A percentile compares a stretch with the other conserved stretches of the same genome.
These are phyloP conservation scores for Galagoides demidoff DNA, from an alignment of 2,797 vertebrate genomes.

Conservation along the genomic window DNA sequence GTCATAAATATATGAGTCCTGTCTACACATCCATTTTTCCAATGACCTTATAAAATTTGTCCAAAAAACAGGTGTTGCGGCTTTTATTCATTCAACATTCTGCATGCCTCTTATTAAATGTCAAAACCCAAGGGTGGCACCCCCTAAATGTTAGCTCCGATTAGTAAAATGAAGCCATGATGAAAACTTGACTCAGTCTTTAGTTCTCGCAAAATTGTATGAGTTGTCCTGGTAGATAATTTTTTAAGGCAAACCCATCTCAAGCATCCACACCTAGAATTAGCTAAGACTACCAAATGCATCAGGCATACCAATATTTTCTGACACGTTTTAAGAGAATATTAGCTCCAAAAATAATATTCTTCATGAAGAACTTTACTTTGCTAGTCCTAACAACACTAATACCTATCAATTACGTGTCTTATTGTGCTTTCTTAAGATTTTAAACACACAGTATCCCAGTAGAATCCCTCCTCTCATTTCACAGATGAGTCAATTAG, in stretches of 20 bases:
- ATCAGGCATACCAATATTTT: background rate
- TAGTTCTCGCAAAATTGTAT: constrained; percentile 1
- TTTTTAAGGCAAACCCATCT: background rate
- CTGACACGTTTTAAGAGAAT: background rate
- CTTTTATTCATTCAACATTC: constrained; percentile 39
- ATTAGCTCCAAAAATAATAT: background rate
- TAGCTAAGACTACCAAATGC: background rate
- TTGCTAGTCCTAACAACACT: background rate
- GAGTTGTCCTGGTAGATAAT: background rate
- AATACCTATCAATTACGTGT: background rate
- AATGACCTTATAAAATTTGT: constrained; percentile 25
- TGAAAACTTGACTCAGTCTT: background rate
- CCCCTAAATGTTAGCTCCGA: background rate
- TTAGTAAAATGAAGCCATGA: constrained; percentile 36
- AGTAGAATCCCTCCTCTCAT: background rate
- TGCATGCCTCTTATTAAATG: constrained; percentile 12
- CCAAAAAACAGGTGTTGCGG: background rate
- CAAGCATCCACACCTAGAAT: background rate
- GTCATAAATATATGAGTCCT: constrained; percentile 52
- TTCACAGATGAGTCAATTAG: constrained; percentile 13
- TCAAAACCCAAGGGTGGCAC: background rate
- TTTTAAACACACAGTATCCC: background rate
- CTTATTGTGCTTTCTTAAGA: background rate
- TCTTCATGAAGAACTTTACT: background rate
- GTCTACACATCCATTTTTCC: background rate